Evolutionary conservation across 2,888 invertebrate species (phyloP).

Genomic region (Dolichomitus sp.): DNA sequence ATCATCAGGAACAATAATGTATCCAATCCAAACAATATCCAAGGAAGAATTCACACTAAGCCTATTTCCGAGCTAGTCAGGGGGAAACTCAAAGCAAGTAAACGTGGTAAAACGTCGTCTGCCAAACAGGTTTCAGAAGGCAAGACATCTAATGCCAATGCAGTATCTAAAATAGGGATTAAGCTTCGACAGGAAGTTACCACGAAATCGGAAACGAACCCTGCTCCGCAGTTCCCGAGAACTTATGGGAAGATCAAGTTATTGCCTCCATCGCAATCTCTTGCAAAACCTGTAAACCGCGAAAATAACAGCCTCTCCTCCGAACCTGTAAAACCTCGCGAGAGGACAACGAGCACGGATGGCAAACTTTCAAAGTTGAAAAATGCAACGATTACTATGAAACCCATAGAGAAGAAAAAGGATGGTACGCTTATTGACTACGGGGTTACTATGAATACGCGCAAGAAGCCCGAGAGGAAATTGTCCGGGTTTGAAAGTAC

Average conservation of each 20-base stretch:
- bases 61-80: slow-evolving; percentile 40
- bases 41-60: slow-evolving; percentile 39
- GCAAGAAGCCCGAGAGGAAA: slow-evolving; percentile 67
- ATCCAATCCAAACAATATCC: slow-evolving; percentile 30
- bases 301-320: background rate
- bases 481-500: slow-evolving; percentile 52
- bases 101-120: slow-evolving; percentile 7
- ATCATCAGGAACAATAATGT: slow-evolving; percentile 19
- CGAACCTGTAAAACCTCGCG: slow-evolving; percentile 34
- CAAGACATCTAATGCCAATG: background rate
- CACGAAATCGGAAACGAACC: slow-evolving; percentile 27
- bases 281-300: slow-evolving; percentile 12
- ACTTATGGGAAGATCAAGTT: slow-evolving; percentile 31
- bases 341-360: background rate
- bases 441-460: slow-evolving; percentile 73
- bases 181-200: slow-evolving; percentile 32
- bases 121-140: background rate
- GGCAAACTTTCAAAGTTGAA: slow-evolving; percentile 42
- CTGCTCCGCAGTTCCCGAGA: slow-evolving; percentile 27
- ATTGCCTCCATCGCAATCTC: background rate
- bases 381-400: slow-evolving; percentile 66
- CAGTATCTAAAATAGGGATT: slow-evolving; percentile 26
- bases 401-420: slow-evolving; percentile 75
- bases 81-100: slow-evolving; percentile 4
- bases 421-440: slow-evolving; percentile 77